Evolutionary conservation across 2,113 vertebrate genomes (phyloP).

Genomic region (Pandion haliaetus): DNA sequence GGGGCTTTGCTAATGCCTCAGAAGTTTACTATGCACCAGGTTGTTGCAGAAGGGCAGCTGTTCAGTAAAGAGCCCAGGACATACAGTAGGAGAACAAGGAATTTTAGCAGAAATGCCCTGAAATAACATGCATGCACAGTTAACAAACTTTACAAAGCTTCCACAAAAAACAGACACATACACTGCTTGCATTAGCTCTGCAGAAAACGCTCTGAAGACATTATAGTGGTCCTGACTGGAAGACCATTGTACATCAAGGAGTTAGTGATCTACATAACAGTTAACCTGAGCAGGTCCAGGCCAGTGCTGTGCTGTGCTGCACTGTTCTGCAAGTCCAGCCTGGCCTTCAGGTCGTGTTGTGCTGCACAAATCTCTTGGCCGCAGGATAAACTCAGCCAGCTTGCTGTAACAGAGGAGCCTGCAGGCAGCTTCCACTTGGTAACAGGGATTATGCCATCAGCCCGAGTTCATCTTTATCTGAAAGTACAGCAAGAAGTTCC

Average conservation of each 20-base stretch:
- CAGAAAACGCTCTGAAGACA: not conserved
- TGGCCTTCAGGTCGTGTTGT: not conserved
- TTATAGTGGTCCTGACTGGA: not conserved
- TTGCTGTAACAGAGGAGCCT: not conserved
- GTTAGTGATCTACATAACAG: not conserved
- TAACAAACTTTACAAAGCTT: not conserved
- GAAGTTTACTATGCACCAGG: not conserved
- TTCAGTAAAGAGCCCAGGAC: not conserved
- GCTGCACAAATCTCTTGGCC: not conserved
- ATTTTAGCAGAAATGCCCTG: not conserved
- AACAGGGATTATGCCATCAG: not conserved
- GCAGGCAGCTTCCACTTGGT: not conserved
- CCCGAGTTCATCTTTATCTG: not conserved
- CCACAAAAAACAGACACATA: not conserved
- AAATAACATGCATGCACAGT: not conserved
- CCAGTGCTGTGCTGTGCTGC: accelerated
- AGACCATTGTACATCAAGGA: not conserved
- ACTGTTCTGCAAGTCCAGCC: not conserved
- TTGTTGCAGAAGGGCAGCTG: not conserved
- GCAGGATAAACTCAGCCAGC: not conserved
- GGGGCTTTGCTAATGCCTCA: not conserved
- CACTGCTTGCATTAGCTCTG: not conserved
- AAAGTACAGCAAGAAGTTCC: not conserved
- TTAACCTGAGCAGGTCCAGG: not conserved
- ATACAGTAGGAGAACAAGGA: not conserved